Evolutionary conservation across 2,113 vertebrate species (phyloP), one percentile per base, ranked within the genome.

Genomic region (Pterocles burchelli): DNA sequence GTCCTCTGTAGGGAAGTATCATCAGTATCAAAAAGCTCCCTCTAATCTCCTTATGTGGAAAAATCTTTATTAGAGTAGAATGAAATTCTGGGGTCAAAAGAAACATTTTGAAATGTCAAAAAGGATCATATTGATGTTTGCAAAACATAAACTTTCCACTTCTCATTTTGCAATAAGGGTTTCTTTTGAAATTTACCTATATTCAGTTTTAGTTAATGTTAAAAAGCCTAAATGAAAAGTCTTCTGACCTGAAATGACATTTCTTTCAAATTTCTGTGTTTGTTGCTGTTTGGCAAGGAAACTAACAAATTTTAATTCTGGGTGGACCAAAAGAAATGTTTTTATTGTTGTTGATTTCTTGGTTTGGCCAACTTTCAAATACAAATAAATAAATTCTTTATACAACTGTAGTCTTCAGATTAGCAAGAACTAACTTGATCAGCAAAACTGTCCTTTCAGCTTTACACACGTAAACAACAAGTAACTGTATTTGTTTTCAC

Each of bases 221-320:
- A 13, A 93, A 66, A 71, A 45, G 26, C 10, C 70, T 68, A 73
- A 85, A 72, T 49, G 29, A 89, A 95, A 89, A 19, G 25, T 49
- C 41, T 90, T 81, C 57, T 94, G 84, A 90, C 91, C 89, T 73
- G 54, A 91, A 95, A 89, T 79, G 65, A 94, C 81, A 79, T 48
- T 73, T 89, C 57, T 85, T 94, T 93, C 77, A 75, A 68, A 95
- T 89, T 29, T 68, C 5, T 87, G 20, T 77, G 20, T 80, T 80
- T 80, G 46, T 87, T 85, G 51, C 48, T 82, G 17, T 72, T 89
- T 73, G 77, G 87, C 87, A 95, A 26, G 59, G 92, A 94, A 91
- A 91, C 22, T 77, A 81, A 65, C 11, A 95, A 70, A 95, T 87
- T 90, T 92, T 95, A 58, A 87, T 92, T 92, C 66, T 89, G 77